Conservation (phyloP, 2,888 invertebrate species). For the Tetragonula carbonaria region DNA sequence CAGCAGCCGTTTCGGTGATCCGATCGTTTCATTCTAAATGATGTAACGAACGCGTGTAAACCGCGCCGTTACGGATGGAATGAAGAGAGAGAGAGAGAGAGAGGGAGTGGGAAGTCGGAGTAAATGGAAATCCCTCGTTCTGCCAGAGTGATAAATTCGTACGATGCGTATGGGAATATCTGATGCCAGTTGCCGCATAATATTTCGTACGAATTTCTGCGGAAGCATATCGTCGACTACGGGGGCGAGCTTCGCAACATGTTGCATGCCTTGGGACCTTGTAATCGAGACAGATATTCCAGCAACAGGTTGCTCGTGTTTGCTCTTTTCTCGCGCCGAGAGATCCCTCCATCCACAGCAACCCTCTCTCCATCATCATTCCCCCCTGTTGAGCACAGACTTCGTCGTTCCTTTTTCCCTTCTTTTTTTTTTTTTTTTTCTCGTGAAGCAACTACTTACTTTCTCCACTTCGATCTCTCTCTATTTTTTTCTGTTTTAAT, state of each 20-base stretch:
- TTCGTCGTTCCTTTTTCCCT: not conserved
- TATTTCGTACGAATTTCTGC: slow-evolving; percentile 33
- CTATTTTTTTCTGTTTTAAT: no score
- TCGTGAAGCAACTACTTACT: no score
- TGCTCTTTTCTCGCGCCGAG: slow-evolving; percentile 59
- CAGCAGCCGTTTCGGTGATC: not conserved
- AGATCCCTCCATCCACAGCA: slow-evolving; percentile 38
- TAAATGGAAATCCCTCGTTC: slow-evolving; percentile 6
- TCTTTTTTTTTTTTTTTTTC: not conserved
- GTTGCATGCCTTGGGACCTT: slow-evolving; percentile 52
- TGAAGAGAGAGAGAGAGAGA: not conserved
- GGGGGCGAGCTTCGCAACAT: slow-evolving; percentile 52
- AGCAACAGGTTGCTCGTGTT: slow-evolving; percentile 75
- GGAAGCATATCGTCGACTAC: slow-evolving; percentile 6
- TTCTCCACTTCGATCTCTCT: not conserved
- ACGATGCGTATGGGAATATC: slow-evolving; percentile 9
- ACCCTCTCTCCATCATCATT: not conserved
- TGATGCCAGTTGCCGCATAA: slow-evolving; percentile 32
- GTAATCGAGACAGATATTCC: slow-evolving; percentile 55
- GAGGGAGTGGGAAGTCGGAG: not conserved
- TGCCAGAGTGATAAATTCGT: slow-evolving; percentile 35
- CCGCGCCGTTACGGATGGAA: not conserved
- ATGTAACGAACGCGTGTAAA: not conserved
- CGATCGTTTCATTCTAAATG: slow-evolving; percentile 6
- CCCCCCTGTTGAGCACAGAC: not conserved